Percentiles rank a stretch among this genome's conserved stretches.
Conservation (phyloP, 2,797 vertebrate genomes). For the Spinibarbus caldwelli region DNA sequence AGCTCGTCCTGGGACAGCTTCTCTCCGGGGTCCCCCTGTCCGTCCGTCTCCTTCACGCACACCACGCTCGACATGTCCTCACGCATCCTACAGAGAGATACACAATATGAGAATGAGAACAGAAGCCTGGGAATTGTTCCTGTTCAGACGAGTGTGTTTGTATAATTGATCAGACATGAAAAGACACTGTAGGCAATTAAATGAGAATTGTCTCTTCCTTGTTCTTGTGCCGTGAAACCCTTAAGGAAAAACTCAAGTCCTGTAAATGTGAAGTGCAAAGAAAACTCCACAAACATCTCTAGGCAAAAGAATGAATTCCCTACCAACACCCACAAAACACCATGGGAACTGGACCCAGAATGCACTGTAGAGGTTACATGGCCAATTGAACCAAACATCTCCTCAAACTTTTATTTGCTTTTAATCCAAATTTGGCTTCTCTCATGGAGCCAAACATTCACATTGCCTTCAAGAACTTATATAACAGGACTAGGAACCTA, state of each 20-base stretch:
- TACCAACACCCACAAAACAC: constrained; percentile 12
- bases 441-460: neutral
- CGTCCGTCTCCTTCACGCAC: constrained; percentile 89
- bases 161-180: neutral
- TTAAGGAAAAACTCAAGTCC: neutral
- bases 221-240: constrained; percentile 9
- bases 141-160: neutral
- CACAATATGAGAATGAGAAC: constrained; percentile 4
- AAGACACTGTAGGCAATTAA: neutral
- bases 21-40: constrained; percentile 84
- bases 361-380: neutral
- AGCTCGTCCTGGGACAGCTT: constrained; percentile 98
- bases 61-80: constrained; percentile 99
- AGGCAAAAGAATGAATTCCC: constrained; percentile 24
- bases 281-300: constrained; percentile 8
- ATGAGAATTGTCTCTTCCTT: neutral
- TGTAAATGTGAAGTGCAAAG: constrained; percentile 10
- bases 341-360: constrained; percentile 3
- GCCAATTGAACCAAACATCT: neutral
- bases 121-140: neutral
- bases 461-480: neutral
- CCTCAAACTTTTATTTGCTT: constrained; percentile 1
- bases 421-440: neutral
- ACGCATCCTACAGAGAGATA: constrained; percentile 84
- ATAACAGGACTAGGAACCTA: constrained; percentile 24